Base-by-base conservation (phyloP, 35 echinoderm and acorn worm species). In the Antedon bifida region DNA sequence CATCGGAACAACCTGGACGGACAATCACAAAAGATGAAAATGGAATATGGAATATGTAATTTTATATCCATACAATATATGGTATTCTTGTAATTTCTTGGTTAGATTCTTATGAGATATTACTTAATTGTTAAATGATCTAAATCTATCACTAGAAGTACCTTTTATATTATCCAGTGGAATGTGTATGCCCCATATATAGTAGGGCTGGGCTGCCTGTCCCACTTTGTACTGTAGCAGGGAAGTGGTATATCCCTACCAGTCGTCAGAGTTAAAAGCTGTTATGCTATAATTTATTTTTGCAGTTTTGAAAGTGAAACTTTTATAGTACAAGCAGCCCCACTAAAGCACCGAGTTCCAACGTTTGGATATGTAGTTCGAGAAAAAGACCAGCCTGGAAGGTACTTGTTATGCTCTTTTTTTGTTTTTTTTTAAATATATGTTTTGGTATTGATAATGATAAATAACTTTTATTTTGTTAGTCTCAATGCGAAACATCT, bases 311-410 rank as follows among this genome's bases (percentile, higher is more conserved):
- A 88, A 76, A 83, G 80, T 35, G 78, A 85, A 26, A 77, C 82
- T 32, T 9, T 77, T 7, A 45, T 36, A 7, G 84, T 92, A 29
- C 46, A 46, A 36, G 91, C 91, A 32, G 86, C 91, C 26, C 84
- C 91, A 32, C n/a, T 93, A 0, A 78, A 29, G 35, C 91, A 93
- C 84, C 76, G 91, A 36, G 78, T 93, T 3, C 91, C 91, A 78
- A 86, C 86, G 73, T 89, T 93, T 93, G 91, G 91, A 1, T 93
- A 86, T 83, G 84, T 86, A 30, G 76, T 93, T 30, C 36, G 82
- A 19, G 87, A 93, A 64, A 88, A 93, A 30, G 39, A 73, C 16
- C 83, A 86, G 31, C 73, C 83, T 32, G 91, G 91, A 85, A 93
- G 34, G 91, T 93, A 93, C n/a, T n/a, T n/a, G n/a, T n/a, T n/a